phyloP scores from a whole-genome alignment of 1,140 invertebrate species.

The Drosophila sproati region DNA sequence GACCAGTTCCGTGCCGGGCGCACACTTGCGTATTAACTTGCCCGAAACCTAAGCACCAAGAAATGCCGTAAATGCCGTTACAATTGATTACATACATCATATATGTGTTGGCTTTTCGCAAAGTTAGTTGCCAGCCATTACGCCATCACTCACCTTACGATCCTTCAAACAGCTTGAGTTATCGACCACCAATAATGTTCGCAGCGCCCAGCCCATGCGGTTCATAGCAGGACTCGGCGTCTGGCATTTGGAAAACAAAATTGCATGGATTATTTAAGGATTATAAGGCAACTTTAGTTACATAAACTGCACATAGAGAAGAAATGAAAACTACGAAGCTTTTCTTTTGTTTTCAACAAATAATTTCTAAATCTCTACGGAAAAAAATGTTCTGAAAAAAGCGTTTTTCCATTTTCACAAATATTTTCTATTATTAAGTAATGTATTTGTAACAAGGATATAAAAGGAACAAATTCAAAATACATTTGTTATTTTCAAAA shows the following conservation, averaged over 20 bases:
- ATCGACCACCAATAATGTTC: conserved; percentile 89
- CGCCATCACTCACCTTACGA: conserved; percentile 82
- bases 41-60: conserved; percentile 85
- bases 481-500: too few relatives aligned
- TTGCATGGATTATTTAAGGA: conserved; percentile 18
- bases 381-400: too few relatives aligned
- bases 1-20: conserved; percentile 89
- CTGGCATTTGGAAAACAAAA: conserved; percentile 65
- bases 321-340: too few relatives aligned
- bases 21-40: conserved; percentile 86
- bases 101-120: conserved; percentile 30
- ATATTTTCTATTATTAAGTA: too few relatives aligned
- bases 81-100: conserved; percentile 4
- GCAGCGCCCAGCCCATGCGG: conserved; percentile 89
- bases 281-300: too few relatives aligned
- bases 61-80: background rate
- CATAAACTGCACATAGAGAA: too few relatives aligned
- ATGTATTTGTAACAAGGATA: too few relatives aligned
- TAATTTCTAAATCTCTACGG: too few relatives aligned
- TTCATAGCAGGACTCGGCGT: conserved; percentile 88
- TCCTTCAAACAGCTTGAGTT: conserved; percentile 88
- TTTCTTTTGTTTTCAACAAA: too few relatives aligned
- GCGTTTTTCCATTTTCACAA: too few relatives aligned
- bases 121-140: conserved; percentile 4
- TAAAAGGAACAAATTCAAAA: too few relatives aligned